Evolutionary conservation across 2,113 vertebrate species (phyloP).

Genomic region (Anguilla japonica): DNA sequence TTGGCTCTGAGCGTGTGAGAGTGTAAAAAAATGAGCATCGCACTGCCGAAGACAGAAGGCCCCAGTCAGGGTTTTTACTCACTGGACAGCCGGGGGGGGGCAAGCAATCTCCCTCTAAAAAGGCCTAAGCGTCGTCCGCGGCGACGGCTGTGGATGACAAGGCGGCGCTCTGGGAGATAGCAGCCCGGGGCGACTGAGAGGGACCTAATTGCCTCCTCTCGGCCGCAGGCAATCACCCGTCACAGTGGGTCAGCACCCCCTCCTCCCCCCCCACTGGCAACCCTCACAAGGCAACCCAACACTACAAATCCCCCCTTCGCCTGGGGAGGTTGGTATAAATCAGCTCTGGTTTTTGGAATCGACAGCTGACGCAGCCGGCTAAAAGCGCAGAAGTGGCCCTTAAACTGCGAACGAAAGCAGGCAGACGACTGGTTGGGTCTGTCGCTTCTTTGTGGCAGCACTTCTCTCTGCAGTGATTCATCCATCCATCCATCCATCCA

Average conservation of each 20-base stretch:
- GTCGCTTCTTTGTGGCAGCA: no score
- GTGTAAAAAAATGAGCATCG: no score
- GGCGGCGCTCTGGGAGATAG: not conserved
- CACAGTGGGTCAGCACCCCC: not conserved
- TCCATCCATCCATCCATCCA: not conserved
- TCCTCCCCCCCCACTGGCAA: not conserved
- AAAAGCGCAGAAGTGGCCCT: not conserved
- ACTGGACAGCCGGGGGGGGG: not conserved
- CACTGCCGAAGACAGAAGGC: no score
- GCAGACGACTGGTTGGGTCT: no score
- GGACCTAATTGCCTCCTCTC: not conserved
- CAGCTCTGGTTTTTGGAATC: not conserved
- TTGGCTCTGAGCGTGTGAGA: no score
- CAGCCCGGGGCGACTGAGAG: not conserved
- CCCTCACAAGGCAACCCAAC: not conserved
- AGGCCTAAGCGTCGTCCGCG: not conserved
- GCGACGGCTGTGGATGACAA: not conserved
- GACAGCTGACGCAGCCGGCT: not conserved
- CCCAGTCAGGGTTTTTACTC: not conserved
- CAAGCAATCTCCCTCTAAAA: no score
- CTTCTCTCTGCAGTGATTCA: no score
- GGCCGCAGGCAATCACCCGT: not conserved
- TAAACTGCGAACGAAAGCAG: not conserved
- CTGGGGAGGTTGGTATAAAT: not conserved
- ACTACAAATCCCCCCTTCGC: no score